Conservation (phyloP, 92 coral and sea anemone genomes). For the Montipora capitata region DNA sequence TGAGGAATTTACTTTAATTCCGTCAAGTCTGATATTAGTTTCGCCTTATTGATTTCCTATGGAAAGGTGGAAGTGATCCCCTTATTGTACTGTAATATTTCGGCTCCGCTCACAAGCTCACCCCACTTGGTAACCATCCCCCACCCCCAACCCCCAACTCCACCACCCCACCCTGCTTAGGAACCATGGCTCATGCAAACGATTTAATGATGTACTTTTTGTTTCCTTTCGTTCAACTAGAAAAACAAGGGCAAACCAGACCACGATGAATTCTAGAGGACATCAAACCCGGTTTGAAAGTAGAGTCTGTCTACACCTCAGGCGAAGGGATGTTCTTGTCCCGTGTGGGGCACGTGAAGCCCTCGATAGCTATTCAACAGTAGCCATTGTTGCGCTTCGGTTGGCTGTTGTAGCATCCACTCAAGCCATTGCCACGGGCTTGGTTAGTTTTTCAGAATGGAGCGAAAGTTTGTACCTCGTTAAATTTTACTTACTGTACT, state of each 20-base stretch:
- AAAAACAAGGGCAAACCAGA: slow-evolving; percentile 48
- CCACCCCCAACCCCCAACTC: no score
- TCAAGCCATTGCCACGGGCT: background rate
- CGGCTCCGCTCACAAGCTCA: no score
- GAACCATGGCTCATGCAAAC: no score
- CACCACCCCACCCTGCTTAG: background rate
- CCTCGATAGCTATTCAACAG: background rate
- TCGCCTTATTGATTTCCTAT: no score
- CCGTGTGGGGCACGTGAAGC: background rate
- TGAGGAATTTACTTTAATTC: no score
- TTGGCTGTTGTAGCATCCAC: background rate
- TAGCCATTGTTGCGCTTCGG: background rate
- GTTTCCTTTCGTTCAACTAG: background rate
- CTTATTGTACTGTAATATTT: no score
- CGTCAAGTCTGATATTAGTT: no score
- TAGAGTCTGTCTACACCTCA: background rate
- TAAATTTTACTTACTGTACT: background rate
- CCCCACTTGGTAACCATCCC: no score
- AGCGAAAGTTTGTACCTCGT: background rate
- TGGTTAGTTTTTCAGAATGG: background rate
- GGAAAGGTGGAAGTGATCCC: no score
- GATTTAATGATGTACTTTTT: background rate
- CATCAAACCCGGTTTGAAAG: background rate
- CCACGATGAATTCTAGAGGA: slow-evolving; percentile 73
- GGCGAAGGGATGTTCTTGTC: background rate